phyloP scores from a whole-genome alignment of 2,797 vertebrate genomes.

The Pipistrellus pygmaeus region DNA sequence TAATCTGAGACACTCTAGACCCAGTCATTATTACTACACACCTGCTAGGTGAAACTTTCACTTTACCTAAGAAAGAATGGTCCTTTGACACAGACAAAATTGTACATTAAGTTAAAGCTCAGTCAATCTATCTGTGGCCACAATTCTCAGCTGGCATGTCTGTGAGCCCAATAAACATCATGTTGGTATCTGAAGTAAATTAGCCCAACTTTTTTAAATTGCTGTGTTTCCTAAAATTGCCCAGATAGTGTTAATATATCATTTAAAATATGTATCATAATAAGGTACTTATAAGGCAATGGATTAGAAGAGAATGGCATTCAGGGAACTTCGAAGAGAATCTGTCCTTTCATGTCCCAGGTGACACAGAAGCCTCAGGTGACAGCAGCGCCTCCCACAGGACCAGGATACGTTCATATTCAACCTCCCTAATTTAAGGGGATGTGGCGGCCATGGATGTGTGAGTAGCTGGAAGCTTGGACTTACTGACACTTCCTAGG shows the following conservation, averaged over 20 bases:
- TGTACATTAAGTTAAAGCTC: neutral
- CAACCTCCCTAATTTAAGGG: neutral
- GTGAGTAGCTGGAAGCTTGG: neutral
- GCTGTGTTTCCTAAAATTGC: constrained; percentile 34
- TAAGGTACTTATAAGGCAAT: neutral
- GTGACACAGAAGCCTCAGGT: neutral
- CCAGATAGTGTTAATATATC: neutral
- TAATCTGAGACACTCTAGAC: neutral
- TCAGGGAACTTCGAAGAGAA: constrained; percentile 18
- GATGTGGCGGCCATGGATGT: neutral
- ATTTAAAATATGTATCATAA: neutral
- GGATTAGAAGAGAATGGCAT: neutral
- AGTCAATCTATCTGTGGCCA: neutral
- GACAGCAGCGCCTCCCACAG: neutral
- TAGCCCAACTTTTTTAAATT: neutral
- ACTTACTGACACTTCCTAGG: constrained; percentile 16
- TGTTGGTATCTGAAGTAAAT: neutral
- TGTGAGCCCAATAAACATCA: neutral
- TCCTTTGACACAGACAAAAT: neutral
- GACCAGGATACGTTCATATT: neutral
- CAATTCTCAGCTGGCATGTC: neutral
- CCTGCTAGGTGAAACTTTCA: neutral
- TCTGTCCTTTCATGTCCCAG: neutral
- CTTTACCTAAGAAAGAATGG: neutral
- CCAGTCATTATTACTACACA: neutral